Evolutionary conservation across 2,888 invertebrate genomes (phyloP).

Genomic region (Deilephila elpenor): DNA sequence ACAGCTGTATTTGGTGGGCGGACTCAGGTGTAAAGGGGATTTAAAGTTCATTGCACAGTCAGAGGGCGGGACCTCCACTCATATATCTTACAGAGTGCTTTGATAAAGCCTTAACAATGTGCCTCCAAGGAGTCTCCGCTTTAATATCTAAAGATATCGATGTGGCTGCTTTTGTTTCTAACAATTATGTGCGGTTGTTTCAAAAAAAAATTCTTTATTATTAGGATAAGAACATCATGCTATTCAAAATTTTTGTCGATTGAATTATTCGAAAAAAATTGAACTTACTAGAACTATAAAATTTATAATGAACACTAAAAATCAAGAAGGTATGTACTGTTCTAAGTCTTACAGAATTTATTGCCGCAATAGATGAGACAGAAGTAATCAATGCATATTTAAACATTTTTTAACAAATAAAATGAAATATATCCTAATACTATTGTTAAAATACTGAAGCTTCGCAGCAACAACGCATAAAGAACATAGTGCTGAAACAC

Average conservation of each 20-base stretch:
- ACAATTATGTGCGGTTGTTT: constrained; percentile 39
- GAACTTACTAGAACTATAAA: too few relatives aligned
- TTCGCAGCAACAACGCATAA: background rate
- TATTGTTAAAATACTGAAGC: too few relatives aligned
- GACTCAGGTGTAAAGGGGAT: constrained; percentile 75
- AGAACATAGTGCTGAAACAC: background rate
- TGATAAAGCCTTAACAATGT: constrained; percentile 70
- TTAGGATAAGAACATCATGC: too few relatives aligned
- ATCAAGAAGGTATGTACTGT: too few relatives aligned
- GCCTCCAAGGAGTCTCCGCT: constrained; percentile 54
- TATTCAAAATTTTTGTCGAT: background rate
- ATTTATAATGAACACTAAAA: too few relatives aligned
- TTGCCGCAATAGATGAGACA: too few relatives aligned
- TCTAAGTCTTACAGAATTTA: too few relatives aligned
- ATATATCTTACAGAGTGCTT: constrained; percentile 73
- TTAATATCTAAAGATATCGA: constrained; percentile 57
- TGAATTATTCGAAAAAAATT: too few relatives aligned
- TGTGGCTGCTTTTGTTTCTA: constrained; percentile 33
- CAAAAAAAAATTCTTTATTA: constrained; percentile 34
- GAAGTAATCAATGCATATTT: too few relatives aligned
- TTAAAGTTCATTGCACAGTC: constrained; percentile 81
- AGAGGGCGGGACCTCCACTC: constrained; percentile 70
- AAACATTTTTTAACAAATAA: too few relatives aligned
- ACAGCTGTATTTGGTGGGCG: constrained; percentile 79
- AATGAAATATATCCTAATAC: too few relatives aligned